phyloP scores from a whole-genome alignment of 1,140 invertebrate species.

The Chironomus tepperi region DNA sequence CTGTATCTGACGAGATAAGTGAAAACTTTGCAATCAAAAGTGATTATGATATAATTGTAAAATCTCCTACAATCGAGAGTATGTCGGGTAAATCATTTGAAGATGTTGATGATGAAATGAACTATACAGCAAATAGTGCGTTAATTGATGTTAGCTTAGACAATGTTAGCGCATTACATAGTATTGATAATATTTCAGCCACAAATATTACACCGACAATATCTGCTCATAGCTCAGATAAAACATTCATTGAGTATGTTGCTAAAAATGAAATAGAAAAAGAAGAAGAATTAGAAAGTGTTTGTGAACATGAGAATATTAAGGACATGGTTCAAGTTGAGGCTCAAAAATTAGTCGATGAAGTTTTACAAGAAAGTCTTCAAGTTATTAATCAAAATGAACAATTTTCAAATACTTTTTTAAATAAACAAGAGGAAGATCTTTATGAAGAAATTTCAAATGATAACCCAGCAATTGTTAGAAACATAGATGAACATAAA shows the following conservation, averaged over 20 bases:
- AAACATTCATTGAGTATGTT: neutral
- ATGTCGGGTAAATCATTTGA: constrained; percentile 41
- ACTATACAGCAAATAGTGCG: neutral
- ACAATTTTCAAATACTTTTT: neutral
- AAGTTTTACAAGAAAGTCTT: neutral
- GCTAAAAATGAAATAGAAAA: neutral
- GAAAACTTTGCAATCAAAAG: constrained; percentile 41
- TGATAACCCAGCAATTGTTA: constrained; percentile 26
- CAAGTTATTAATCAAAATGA: neutral
- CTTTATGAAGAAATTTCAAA: neutral
- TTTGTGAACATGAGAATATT: too few relatives aligned
- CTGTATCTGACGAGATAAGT: constrained; percentile 28
- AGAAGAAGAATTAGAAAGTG: neutral
- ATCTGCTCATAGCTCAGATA: neutral
- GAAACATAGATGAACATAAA: constrained; percentile 36
- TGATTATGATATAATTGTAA: constrained; percentile 37
- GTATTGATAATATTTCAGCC: constrained; percentile 8
- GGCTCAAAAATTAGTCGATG: neutral
- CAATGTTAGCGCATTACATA: neutral
- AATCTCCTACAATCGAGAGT: constrained; percentile 40
- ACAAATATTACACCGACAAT: constrained; percentile 15
- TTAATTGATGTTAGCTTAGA: constrained; percentile 3
- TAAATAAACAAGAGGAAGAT: neutral
- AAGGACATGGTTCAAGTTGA: constrained; percentile 1
- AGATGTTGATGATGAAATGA: constrained; percentile 29